These are phyloP conservation scores for Xerus inauris DNA, from an alignment of 2,113 vertebrate genomes.

Conservation along the genomic window DNA sequence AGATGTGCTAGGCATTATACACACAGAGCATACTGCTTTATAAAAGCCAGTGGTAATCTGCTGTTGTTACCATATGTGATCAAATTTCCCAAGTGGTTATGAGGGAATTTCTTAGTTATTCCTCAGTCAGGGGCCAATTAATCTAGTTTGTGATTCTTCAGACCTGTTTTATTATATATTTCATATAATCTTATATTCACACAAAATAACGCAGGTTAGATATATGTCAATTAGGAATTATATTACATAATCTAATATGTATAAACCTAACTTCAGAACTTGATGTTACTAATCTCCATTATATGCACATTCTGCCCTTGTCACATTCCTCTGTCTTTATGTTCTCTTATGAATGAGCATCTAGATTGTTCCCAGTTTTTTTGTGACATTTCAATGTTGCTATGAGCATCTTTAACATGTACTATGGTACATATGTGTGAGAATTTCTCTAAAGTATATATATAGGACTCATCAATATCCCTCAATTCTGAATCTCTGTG, in stretches of 20 bases:
- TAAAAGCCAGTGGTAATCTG: not conserved
- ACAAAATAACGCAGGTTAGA: not conserved
- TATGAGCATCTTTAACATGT: conserved; percentile 21
- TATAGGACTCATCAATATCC: no score
- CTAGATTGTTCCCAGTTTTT: not conserved
- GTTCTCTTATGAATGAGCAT: not conserved
- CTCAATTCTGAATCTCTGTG: no score
- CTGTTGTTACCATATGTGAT: not conserved
- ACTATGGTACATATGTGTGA: not conserved
- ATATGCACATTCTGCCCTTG: not conserved
- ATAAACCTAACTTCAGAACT: not conserved
- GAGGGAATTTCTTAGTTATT: conserved; percentile 26
- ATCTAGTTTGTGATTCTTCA: conserved; percentile 18
- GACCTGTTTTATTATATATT: not conserved
- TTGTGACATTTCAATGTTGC: not conserved
- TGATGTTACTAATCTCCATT: not conserved
- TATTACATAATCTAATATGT: not conserved
- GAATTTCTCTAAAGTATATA: not conserved
- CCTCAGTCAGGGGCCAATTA: not conserved
- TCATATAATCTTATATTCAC: not conserved
- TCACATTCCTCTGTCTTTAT: not conserved
- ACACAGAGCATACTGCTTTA: conserved; percentile 10
- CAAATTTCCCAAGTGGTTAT: not conserved
- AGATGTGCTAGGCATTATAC: not conserved
- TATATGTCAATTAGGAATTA: not conserved